These are phyloP conservation scores for Macrotus californicus DNA, from an alignment of 2,113 vertebrate species.

Conservation along the genomic window DNA sequence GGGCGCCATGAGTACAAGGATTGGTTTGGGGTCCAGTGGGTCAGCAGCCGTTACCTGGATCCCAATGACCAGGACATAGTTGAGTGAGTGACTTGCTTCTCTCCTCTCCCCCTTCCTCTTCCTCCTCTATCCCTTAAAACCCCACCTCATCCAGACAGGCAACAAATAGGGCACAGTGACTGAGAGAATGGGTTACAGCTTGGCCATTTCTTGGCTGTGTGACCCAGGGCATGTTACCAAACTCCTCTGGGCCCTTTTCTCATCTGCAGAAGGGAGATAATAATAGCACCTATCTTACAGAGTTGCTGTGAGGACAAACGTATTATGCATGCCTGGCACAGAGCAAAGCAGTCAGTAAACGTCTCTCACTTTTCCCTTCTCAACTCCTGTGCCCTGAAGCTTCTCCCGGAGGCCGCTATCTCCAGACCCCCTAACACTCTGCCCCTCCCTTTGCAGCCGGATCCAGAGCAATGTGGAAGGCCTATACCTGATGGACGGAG, in stretches of 20 bases:
- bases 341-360: not conserved
- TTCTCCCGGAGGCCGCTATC: not conserved
- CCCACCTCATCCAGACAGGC: not conserved
- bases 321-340: not conserved
- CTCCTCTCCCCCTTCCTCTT: not conserved
- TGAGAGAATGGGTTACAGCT: not conserved
- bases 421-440: not conserved
- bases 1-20: conserved; percentile 87
- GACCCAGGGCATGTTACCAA: not conserved
- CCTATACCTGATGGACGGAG: conserved; percentile 59
- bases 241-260: not conserved
- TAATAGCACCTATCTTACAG: not conserved
- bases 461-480: conserved; percentile 72
- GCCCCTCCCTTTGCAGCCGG: conserved; percentile 39
- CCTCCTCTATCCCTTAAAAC: not conserved
- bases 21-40: conserved; percentile 77
- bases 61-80: conserved; percentile 69
- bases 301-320: not conserved
- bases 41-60: conserved; percentile 69
- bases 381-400: not conserved
- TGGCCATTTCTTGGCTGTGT: not conserved
- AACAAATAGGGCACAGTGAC: not conserved
- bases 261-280: not conserved
- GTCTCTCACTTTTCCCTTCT: not conserved
- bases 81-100: conserved; percentile 57